Evolutionary conservation across 2,113 vertebrate species (phyloP).

Genomic region (Channa maculata): DNA sequence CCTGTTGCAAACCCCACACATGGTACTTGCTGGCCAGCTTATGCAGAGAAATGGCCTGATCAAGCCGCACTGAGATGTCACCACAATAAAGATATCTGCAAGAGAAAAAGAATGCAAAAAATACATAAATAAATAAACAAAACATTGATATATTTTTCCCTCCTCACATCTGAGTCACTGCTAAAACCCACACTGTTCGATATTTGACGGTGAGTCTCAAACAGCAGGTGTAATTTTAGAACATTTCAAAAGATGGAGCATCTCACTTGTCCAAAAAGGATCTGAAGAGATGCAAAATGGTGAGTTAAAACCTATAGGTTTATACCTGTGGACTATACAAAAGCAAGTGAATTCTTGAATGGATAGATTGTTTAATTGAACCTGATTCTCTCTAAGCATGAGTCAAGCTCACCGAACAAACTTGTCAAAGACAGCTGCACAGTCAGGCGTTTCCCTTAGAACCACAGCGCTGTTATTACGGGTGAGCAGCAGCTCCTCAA

Average conservation of each 20-base stretch:
- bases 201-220: constrained; percentile 48
- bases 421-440: constrained; percentile 90
- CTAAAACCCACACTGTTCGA: constrained; percentile 57
- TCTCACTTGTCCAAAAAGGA: constrained; percentile 34
- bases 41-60: constrained; percentile 93
- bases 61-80: constrained; percentile 89
- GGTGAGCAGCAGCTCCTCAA: constrained; percentile 87
- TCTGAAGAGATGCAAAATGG: constrained; percentile 14
- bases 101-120: constrained; percentile 15
- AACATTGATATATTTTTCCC: constrained; percentile 18
- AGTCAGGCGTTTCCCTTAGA: constrained; percentile 85
- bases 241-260: constrained; percentile 32
- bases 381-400: background rate
- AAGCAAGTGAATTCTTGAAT: background rate
- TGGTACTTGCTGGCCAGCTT: constrained; percentile 93
- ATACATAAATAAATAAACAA: constrained; percentile 5
- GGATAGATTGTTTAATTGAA: background rate
- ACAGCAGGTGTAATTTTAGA: constrained; percentile 54
- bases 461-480: constrained; percentile 83
- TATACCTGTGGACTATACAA: background rate
- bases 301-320: background rate
- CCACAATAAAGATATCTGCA: constrained; percentile 95
- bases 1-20: constrained; percentile 88
- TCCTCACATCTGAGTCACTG: constrained; percentile 59
- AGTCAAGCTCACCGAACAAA: constrained; percentile 87